Base-by-base conservation (phyloP, 2,888 invertebrate genomes). In the Amiota mariae region DNA sequence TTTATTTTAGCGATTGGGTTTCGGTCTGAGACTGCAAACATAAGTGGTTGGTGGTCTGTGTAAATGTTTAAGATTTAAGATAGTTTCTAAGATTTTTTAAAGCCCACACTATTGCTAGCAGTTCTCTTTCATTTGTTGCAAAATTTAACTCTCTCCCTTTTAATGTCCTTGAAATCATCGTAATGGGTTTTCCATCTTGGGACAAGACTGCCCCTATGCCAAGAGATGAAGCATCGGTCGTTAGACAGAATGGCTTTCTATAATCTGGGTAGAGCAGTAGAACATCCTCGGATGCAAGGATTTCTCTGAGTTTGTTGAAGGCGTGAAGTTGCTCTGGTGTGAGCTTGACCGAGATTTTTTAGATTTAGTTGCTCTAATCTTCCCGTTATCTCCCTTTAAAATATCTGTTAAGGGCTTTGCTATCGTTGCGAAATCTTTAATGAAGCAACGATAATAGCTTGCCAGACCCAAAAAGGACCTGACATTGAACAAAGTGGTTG, bases 221-320 rank as follows among this genome's bases (percentile, higher is more conserved):
- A 13, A 64, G 64, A 63, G n/a, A n/a, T n/a, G n/a, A n/a, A n/a
- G 71, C 63, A 54, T 73, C 70, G n/a, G 70, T 73, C 18, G 73
- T 70, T 70, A 73, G 54, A 15, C 70, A 63, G 63, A 73, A 73
- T 8, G 64, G 72, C 74, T 1, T 85, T 85, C 79, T 82, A 82
- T 15, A 89, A 61, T 6, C 88, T 87, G 56, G 81, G 63, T 24
- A 90, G 71, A 0, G 89, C 80, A 71, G 78, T 83, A 71, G 89
- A 83, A 88, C 47, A 1, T 64, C 64, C 15, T 64, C 47, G 8
- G 64, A 64, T 9, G n/a, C n/a, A 12, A 47, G 1, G 10, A 64
- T 47, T 6, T 64, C 12, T 46, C 13, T 64, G 13, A 64, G 47
- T 20, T 47, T 64, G 8, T 47, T 10, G 47, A 64, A 64, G 1